A percentile compares a stretch with the other conserved stretches of the same genome.
Conservation (phyloP, 2,113 vertebrate species). For the Loxodonta africana region DNA sequence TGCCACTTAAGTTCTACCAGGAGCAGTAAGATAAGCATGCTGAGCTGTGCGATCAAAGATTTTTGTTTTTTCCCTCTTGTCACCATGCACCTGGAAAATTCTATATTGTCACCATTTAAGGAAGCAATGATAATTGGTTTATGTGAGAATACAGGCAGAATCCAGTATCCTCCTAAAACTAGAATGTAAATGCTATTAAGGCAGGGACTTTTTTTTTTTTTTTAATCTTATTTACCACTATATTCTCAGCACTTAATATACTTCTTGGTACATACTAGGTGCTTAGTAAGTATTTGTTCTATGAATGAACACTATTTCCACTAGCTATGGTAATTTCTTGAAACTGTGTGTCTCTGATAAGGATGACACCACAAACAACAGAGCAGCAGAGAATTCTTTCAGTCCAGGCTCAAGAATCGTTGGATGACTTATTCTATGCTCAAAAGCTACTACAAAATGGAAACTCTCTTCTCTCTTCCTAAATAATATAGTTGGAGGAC, state of each 20-base stretch:
- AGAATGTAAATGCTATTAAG: background rate
- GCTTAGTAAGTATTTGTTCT: conserved; percentile 9
- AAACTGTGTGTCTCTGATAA: background rate
- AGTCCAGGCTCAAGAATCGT: background rate
- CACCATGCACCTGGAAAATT: background rate
- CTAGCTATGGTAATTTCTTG: background rate
- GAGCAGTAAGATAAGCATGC: background rate
- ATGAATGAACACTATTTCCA: background rate
- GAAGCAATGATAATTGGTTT: background rate
- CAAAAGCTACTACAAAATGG: background rate
- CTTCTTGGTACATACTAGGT: background rate
- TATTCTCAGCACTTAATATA: background rate
- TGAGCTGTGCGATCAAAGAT: background rate
- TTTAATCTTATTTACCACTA: background rate
- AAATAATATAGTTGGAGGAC: background rate
- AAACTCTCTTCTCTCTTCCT: background rate
- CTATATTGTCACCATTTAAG: background rate
- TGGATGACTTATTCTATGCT: background rate
- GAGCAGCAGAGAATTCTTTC: conserved; percentile 17
- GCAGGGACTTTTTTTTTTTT: background rate
- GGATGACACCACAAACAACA: background rate
- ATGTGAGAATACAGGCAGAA: background rate
- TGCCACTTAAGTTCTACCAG: background rate
- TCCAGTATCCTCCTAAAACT: background rate
- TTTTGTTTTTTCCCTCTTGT: background rate